Evolutionary conservation across 2,113 vertebrate genomes (phyloP).

Genomic region (Silurus asotus): DNA sequence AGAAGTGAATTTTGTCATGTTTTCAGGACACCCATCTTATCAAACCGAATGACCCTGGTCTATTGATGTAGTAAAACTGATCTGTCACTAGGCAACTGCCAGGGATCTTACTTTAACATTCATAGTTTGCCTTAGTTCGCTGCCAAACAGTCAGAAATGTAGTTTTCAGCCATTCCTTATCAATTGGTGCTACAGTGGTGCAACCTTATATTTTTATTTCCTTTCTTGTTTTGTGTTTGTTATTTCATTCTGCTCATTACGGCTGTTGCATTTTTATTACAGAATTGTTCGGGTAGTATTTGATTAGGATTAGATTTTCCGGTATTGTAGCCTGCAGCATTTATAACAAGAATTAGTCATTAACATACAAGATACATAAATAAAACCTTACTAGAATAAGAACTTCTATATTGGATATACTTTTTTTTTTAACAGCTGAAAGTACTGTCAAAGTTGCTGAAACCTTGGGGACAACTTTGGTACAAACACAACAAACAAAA

Average conservation of each 20-base stretch:
- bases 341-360: neutral
- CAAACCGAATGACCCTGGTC: neutral
- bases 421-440: neutral
- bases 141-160: neutral
- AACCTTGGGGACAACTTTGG: neutral
- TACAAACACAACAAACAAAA: neutral
- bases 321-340: neutral
- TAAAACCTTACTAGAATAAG: neutral
- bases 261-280: neutral
- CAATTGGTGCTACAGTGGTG: neutral
- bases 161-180: neutral
- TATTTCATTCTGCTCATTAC: neutral
- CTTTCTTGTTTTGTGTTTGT: neutral
- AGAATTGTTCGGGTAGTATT: neutral
- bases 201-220: neutral
- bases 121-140: too few species aligned
- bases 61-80: conserved; percentile 1
- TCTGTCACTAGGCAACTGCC: conserved; percentile 17
- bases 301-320: too few species aligned
- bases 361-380: neutral
- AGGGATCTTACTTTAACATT: neutral
- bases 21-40: neutral
- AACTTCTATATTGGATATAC: neutral
- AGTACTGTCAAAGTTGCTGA: neutral
- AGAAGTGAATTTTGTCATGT: neutral